Base-by-base conservation (phyloP, 2,113 vertebrate genomes). In the Thamnaconus septentrionalis region DNA sequence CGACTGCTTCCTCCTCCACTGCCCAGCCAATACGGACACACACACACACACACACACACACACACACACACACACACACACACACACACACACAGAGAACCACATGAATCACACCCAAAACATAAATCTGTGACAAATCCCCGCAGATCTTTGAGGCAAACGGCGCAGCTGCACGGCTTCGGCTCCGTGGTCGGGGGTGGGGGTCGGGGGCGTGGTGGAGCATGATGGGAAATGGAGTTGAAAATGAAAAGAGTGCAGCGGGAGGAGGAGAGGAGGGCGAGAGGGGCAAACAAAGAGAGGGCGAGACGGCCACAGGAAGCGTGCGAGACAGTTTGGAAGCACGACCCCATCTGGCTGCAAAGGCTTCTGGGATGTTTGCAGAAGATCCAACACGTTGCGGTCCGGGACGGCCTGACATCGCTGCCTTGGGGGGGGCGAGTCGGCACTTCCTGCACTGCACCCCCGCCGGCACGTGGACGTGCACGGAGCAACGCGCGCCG, bases 1-100 rank as follows among this genome's bases (percentile, higher is more conserved):
- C 61, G 49, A 73, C 73, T 71, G 82, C 59, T 86, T 85, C 77
- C 79, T 85, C 77, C 79, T 84, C 81, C 72, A 11, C 76, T 71
- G 60, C 59, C 59, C 48, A 53, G 65, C 73, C 63, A 53, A 61
- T 5, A 59, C 40, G 64, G 43, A 73, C 39, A 62, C 64, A 78
- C 61, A 74, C 43, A 64, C 59, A 59, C 60, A 53, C 65, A 59
- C 72, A 65, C 49, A 76, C 41, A 59, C 44, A 63, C 49, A 66
- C 65, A 61, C 31, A 59, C 59, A 63, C 63, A 72, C 57, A 61
- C 62, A 50, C 55, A 59, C 43, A 56, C 47, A 62, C 58, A 66
- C 69, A 75, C 58, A 73, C 47, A 31, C 8, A 9, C 9, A 41
- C 5, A 63, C 7, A 64, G 42, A 66, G 31, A 66, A 53, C 31